A percentile compares a stretch with the other conserved stretches of the same genome.
Conservation (phyloP, 2,113 vertebrate genomes). For the Rhinogobius similis region DNA sequence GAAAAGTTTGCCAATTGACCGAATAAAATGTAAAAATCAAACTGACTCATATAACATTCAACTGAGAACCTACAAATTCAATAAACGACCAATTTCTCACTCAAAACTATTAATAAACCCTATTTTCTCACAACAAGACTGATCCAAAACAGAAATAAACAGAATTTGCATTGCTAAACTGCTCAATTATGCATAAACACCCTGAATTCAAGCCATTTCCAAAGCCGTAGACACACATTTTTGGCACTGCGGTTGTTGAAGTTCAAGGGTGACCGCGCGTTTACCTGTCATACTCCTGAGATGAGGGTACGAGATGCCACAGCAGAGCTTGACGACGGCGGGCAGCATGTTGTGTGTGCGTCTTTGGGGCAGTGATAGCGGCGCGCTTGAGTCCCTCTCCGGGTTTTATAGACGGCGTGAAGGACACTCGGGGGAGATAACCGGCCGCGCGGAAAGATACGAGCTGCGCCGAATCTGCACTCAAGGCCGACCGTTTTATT, state of each 20-base stretch:
- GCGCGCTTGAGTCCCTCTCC: background rate
- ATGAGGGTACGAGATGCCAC: slow-evolving; percentile 82
- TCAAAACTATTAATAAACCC: too few relatives aligned
- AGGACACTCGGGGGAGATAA: slow-evolving; percentile 77
- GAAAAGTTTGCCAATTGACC: too few relatives aligned
- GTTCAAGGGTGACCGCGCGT: background rate
- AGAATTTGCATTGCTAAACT: too few relatives aligned
- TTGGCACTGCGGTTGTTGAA: too few relatives aligned
- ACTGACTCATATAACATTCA: too few relatives aligned
- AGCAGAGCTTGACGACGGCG: slow-evolving; percentile 84
- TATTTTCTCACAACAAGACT: too few relatives aligned
- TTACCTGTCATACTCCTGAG: slow-evolving; percentile 76
- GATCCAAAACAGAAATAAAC: too few relatives aligned
- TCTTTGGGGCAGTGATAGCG: slow-evolving; percentile 32
- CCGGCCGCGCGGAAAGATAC: slow-evolving; percentile 60
- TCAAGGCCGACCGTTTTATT: slow-evolving; percentile 64
- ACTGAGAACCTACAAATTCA: background rate
- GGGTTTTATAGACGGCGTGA: slow-evolving; percentile 73
- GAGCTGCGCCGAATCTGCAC: slow-evolving; percentile 37
- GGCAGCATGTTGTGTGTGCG: slow-evolving; percentile 72
- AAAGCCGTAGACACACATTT: too few relatives aligned
- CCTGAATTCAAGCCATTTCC: too few relatives aligned
- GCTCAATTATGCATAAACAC: too few relatives aligned
- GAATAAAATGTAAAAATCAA: too few relatives aligned
- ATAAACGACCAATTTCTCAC: background rate